Base-by-base conservation (phyloP, 2,797 vertebrate genomes). In the Cyclura pinguis region DNA sequence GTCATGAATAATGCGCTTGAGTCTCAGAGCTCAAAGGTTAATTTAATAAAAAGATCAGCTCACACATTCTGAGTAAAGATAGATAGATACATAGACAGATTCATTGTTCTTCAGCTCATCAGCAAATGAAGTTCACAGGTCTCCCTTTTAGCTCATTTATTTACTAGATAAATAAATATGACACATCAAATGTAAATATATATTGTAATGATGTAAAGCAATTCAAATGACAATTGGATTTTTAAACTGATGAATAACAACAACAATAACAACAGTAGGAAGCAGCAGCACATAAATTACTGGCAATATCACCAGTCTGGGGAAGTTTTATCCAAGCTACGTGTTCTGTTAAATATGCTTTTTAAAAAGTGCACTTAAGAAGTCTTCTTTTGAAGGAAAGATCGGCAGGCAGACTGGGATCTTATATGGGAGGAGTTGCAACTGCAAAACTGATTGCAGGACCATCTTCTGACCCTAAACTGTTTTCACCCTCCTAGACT, bases 21-120 rank as follows among this genome's bases (percentile, higher is more conserved):
- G 29, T 16, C 67, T 47, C 67, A 88, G 6, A 27, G 62, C 88
- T 92, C 80, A 92, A 93, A 91, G 88, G 88, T 84, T 89, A 84
- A 84, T 84, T 84, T 89, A 77, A 84, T 84, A 84, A 89, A 67
- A 84, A 57, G 88, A 77, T 77, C 81, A 84, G 72, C 72, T 84
- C 77, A 78, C 72, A 89, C 88, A 77, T 76, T 84, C 80, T 64
- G 88, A 62, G 81, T 27, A 42, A 57, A 72, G 80, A 57, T 38
- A 57, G 87, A 87, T 42, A 72, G 64, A 87, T 87, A 78, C 35
- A 80, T 2, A 80, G 62, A 67, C 3, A 84, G 42, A 84, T 64
- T 64, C 57, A 84, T 62, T 64, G 35, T 62, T 77, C 73, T 89
- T 77, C 64, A 62, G 29, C 57, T 84, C 42, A 35, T 77, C 81